Base-by-base conservation (phyloP, 2,888 invertebrate genomes). In the Ethmia dodecea region DNA sequence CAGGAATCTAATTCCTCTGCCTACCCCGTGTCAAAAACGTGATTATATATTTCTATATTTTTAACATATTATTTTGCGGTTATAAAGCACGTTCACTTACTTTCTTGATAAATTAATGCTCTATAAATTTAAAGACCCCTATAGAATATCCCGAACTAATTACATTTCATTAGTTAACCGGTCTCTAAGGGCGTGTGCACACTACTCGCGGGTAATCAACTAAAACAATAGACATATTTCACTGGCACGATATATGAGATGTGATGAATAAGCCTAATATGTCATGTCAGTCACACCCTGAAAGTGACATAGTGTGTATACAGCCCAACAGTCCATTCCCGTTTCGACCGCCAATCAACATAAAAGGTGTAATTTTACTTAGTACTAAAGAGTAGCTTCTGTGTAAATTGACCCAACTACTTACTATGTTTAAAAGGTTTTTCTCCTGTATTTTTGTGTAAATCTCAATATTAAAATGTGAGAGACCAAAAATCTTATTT, bases 191-290 rank as follows among this genome's bases (percentile, higher is more conserved):
- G 69, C 55, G 70, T 58, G 61, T 60, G 45, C 59, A 55, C 59
- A 55, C n/a, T n/a, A n/a, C n/a, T n/a, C n/a, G n/a, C 35, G 51
- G 49, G 59, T 70, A 76, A 79, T 79, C 66, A 70, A 69, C 64
- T 72, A 66, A 76, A 74, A 74, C 72, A 72, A 70, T 70, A 60
- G 48, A 52, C 47, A 49, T 48, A 48, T 49, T 46, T 52, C 47
- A 46, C 38, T 49, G 43, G 44, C 44, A 35, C 40, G n/a, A n/a
- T 31, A 33, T 55, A 52, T 52, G 47, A 61, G 67, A 68, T 69
- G 67, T 77, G 76, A 79, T 71, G 71, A 69, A 78, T 78, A 70
- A 63, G 63, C 51, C 43, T 59, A 60, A 78, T 78, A 62, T 62
- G 67, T 79, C 75, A 78, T 65, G 69, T 71, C 60, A 52, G 62